Evolutionary conservation across 2,113 vertebrate species (phyloP), one percentile per base, ranked within the genome.

Genomic region (Pseudorectes ferrugineus): DNA sequence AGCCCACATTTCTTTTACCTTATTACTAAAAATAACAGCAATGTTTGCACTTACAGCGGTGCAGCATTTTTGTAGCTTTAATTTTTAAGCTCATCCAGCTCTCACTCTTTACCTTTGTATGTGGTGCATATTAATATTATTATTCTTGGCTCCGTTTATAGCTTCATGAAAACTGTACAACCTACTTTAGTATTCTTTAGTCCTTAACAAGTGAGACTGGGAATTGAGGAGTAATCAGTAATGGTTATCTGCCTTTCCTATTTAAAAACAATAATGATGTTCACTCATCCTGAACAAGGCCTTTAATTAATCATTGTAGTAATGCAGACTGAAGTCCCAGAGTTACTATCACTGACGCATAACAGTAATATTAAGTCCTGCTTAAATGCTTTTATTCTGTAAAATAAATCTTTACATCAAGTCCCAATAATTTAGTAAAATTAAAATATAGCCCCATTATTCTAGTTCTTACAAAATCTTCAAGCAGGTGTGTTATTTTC

Each of bases 301-400:
- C 91, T 96, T 98, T 98, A 98, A 99, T 99, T 99, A 99, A 99
- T 99, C 98, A 99, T 98, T 99, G 97, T 99, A 98, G 98, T 98
- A 99, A 98, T 98, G 98, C 97, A 98, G 97, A 95, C 97, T 97
- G 96, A 97, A 97, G 89, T 97, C 98, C 98, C 98, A 97, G 79
- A 82, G 96, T 98, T 98, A 76, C 95, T 96, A 95, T 98, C 98
- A 97, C 92, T 94, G 97, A 98, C 94, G 97, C 96, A 63, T 67
- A 96, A 78, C 95, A 94, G 91, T 97, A 96, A 97, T 97, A 97
- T 96, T 94, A 97, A 98, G 93, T 97, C 92, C 93, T 94, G 80
- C 92, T 95, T 94, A 98, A 98, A 95, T 97, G 96, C 92, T 97
- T 97, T 97, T 97, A 77, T 98, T 98, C 90, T 95, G 66, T 88